Percentiles rank a stretch among this genome's conserved stretches.
Evolutionary conservation across 1,140 invertebrate genomes (phyloP).

Genomic region (Aphelenchoides fujianensis): DNA sequence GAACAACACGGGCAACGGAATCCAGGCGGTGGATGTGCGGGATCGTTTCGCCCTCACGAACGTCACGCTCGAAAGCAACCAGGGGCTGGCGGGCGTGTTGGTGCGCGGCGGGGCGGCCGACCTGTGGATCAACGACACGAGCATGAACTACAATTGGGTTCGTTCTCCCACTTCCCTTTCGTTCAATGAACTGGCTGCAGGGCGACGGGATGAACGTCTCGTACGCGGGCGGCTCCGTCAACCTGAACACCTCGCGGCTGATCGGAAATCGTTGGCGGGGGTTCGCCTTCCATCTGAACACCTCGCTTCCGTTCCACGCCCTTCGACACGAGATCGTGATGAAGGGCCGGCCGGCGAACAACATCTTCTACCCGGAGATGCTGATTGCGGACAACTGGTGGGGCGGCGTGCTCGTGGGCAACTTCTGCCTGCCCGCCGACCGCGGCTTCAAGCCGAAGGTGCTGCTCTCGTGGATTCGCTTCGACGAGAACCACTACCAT

Average conservation of each 20-base stretch:
- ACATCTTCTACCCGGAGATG: constrained; percentile 57
- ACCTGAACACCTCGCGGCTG: constrained; percentile 58
- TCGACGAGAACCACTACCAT: constrained; percentile 56
- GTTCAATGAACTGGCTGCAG: no score
- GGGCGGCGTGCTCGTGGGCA: constrained; percentile 74
- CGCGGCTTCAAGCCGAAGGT: constrained; percentile 74
- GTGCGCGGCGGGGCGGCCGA: constrained; percentile 79
- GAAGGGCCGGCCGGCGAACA: constrained; percentile 60
- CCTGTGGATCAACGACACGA: constrained; percentile 72
- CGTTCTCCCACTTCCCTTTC: no score
- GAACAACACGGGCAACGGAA: constrained; percentile 86
- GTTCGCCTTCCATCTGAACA: constrained; percentile 58
- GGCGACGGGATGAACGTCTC: constrained; percentile 67
- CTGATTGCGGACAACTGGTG: constrained; percentile 54
- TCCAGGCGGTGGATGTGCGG: constrained; percentile 44
- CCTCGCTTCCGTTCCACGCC: constrained; percentile 49
- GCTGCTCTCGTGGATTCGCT: constrained; percentile 60
- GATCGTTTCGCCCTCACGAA: constrained; percentile 53
- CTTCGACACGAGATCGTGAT: constrained; percentile 59
- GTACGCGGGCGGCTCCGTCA: constrained; percentile 62
- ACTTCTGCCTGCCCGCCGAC: constrained; percentile 75
- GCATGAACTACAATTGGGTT: constrained; percentile 77
- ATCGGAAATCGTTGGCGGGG: constrained; percentile 56
- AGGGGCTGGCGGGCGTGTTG: constrained; percentile 75
- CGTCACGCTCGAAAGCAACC: constrained; percentile 81